Percentiles rank a stretch among this genome's conserved stretches.
These are phyloP conservation scores for Mamestra configurata DNA, from an alignment of 1,140 invertebrate genomes.

Conservation along the genomic window DNA sequence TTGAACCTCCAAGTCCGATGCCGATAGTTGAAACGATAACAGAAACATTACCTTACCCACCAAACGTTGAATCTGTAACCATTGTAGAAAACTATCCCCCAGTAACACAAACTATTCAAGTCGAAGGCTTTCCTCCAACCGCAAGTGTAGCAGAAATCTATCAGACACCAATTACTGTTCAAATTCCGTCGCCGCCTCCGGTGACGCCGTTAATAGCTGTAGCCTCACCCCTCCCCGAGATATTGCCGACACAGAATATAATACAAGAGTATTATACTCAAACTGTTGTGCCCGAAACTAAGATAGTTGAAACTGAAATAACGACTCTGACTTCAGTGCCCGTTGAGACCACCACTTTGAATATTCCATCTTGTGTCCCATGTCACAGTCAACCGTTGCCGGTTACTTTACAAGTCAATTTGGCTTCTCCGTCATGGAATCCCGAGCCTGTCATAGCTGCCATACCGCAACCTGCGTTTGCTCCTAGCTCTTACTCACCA, in stretches of 20 bases:
- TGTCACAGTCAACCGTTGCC: slow-evolving; percentile 41
- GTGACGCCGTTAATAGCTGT: background rate
- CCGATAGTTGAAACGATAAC: background rate
- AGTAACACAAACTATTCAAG: background rate
- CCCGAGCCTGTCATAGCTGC: slow-evolving; percentile 60
- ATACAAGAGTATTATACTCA: background rate
- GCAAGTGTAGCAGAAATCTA: background rate
- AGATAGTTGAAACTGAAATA: background rate
- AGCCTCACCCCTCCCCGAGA: background rate
- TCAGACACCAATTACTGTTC: slow-evolving; percentile 35
- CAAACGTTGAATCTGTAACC: background rate
- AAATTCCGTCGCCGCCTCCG: background rate
- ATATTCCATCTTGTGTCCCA: background rate
- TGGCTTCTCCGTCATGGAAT: slow-evolving; percentile 57
- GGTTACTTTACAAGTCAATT: slow-evolving; percentile 67
- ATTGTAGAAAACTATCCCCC: background rate
- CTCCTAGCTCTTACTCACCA: slow-evolving; percentile 8
- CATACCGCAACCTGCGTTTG: slow-evolving; percentile 50
- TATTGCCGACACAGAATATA: background rate
- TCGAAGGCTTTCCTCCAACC: background rate
- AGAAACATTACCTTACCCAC: background rate
- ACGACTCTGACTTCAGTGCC: background rate
- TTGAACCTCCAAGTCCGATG: background rate
- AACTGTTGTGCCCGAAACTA: background rate
- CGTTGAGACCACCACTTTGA: background rate